Evolutionary conservation across 2,797 vertebrate genomes (phyloP).

Genomic region (Poecilia gillii): DNA sequence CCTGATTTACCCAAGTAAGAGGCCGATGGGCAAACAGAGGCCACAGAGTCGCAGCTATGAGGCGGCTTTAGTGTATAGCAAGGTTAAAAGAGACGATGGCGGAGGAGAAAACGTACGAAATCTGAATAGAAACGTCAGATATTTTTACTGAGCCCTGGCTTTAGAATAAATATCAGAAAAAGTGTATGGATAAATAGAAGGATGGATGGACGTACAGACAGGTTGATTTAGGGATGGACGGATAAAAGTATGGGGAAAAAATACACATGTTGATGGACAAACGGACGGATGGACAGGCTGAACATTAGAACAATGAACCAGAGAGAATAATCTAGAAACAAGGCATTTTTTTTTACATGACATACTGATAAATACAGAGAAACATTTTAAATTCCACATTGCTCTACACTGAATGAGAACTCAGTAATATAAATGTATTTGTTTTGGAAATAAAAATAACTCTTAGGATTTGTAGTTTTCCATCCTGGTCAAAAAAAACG

Average conservation of each 20-base stretch:
- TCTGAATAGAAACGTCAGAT: not conserved
- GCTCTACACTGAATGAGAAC: not conserved
- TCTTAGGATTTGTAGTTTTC: slow-evolving; percentile 40
- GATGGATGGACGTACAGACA: not conserved
- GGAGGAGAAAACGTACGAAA: not conserved
- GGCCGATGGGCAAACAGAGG: slow-evolving; percentile 16
- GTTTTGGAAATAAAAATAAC: slow-evolving; percentile 54
- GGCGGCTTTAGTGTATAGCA: slow-evolving; percentile 23
- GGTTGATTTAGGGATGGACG: not conserved
- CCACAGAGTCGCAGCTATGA: slow-evolving; percentile 20
- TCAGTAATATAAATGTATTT: not conserved
- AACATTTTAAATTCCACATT: not conserved
- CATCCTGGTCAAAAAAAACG: slow-evolving; percentile 37
- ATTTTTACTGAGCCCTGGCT: not conserved
- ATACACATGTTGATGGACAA: not conserved
- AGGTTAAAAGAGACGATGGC: not conserved
- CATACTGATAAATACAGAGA: not conserved
- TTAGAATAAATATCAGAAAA: not conserved
- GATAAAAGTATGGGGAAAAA: not conserved
- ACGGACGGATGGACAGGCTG: not conserved
- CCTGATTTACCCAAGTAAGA: slow-evolving; percentile 23
- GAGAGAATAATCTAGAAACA: not conserved
- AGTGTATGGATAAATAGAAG: not conserved
- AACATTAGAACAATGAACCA: not conserved
- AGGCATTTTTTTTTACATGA: not conserved